phyloP scores from a whole-genome alignment of 2,113 vertebrate species.

The Malaclemys terrapin region DNA sequence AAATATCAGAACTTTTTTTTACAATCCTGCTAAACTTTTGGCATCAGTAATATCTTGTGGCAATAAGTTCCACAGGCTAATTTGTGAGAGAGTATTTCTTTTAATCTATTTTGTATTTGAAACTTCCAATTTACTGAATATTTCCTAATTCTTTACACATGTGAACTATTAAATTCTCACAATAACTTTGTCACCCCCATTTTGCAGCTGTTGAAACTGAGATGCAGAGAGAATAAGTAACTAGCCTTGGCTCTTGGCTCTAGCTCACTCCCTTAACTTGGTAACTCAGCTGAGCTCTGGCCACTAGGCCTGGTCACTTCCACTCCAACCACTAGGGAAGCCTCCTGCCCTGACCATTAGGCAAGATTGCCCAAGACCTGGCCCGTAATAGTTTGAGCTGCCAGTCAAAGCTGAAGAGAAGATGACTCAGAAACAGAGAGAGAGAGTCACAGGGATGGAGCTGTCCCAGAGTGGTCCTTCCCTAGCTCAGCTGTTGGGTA shows the following conservation, averaged over 20 bases:
- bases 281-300: not conserved
- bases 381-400: not conserved
- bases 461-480: too few relatives aligned
- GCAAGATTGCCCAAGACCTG: not conserved
- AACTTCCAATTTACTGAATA: constrained; percentile 12
- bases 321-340: not conserved
- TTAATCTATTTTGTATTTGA: not conserved
- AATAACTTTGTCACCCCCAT: not conserved
- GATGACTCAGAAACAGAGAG: too few relatives aligned
- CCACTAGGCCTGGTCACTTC: not conserved
- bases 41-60: not conserved
- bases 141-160: not conserved
- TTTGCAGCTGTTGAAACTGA: not conserved
- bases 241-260: not conserved
- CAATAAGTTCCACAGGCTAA: not conserved
- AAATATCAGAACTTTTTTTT: not conserved
- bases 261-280: not conserved
- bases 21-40: not conserved
- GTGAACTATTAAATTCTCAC: not conserved
- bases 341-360: not conserved
- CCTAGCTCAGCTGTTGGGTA: too few relatives aligned
- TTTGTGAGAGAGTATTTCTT: not conserved
- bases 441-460: too few relatives aligned
- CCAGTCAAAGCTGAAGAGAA: not conserved
- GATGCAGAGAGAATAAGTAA: not conserved